Base-by-base conservation (phyloP, 92 coral and sea anemone genomes). In the Anthopleura xanthogrammica region DNA sequence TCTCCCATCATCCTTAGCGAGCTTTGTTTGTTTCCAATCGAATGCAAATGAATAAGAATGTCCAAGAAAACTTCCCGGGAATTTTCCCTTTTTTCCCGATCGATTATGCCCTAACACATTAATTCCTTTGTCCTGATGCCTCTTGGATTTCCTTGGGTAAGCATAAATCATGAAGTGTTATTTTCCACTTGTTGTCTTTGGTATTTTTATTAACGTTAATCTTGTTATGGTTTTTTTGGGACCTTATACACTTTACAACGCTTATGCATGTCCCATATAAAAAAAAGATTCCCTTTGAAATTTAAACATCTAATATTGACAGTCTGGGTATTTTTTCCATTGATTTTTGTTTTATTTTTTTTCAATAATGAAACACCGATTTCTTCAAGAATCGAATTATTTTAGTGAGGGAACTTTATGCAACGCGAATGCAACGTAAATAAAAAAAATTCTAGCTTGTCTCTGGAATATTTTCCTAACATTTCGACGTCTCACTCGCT, bases 11-110 rank as follows among this genome's bases (percentile, higher is more conserved):
- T 60, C n/a, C 77, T 60, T 66, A 68, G 84, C 66, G 77, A 22
- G 54, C 82, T 16, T 43, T 11, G 46, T 68, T 68, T 81, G 84
- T 81, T 81, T 50, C 74, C 19, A 81, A 41, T 79, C 74, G 84
- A 81, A 70, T 81, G 76, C 64, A 60, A 78, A 78, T 60, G 55
- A 65, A 43, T 19, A 57, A 39, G 24, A 52, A 81, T 8, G 6
- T 54, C 16, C 12, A 81, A 23, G 41, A 68, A 4, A 68, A 62
- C 60, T 62, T 62, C 48, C 19, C 50, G 52, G 76, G 75, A 50
- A 12, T 80, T 80, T 80, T 39, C 68, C 39, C 54, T 68, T 81
- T 6, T 72, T 43, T 52, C 29, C 64, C 10, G 77, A 71, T 70
- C 52, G 58, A 16, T 77, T 77, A 46, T 77, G 17, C 23, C 42